Conservation (phyloP, 1,140 invertebrate genomes). For the Plectrocnemia conspersa region DNA sequence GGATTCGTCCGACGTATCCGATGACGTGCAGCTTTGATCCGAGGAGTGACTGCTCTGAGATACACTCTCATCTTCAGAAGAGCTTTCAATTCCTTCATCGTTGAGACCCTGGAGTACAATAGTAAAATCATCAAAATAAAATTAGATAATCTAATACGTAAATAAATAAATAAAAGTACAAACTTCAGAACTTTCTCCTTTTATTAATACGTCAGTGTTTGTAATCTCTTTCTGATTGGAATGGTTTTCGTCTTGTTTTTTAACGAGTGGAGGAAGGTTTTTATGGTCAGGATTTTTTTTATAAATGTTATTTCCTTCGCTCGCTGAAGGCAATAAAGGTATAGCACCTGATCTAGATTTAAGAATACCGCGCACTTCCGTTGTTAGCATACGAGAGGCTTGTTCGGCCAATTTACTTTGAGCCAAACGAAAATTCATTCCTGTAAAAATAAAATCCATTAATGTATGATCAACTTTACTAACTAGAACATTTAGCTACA, state of each 20-base stretch:
- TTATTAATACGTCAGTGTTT: slow-evolving; percentile 36
- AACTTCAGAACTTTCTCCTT: slow-evolving; percentile 51
- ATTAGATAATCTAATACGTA: not conserved
- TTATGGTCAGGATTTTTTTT: slow-evolving; percentile 2
- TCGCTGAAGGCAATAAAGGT: slow-evolving; percentile 40
- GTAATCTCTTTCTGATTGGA: slow-evolving; percentile 1
- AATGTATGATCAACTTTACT: not conserved
- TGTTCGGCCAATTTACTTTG: slow-evolving; percentile 40
- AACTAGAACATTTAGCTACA: too few species aligned
- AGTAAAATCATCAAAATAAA: not conserved
- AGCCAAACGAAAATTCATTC: slow-evolving; percentile 28
- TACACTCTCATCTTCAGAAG: slow-evolving; percentile 48
- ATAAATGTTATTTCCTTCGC: slow-evolving; percentile 37
- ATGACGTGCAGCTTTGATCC: slow-evolving; percentile 49
- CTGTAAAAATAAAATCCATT: slow-evolving; percentile 5
- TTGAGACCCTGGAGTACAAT: slow-evolving; percentile 43
- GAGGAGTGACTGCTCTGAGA: slow-evolving; percentile 46
- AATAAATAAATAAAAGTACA: slow-evolving; percentile 7
- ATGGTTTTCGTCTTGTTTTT: slow-evolving; percentile 13
- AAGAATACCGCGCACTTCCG: slow-evolving; percentile 51
- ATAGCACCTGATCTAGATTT: slow-evolving; percentile 51
- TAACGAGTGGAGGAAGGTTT: slow-evolving; percentile 9
- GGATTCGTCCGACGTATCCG: slow-evolving; percentile 44
- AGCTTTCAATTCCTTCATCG: slow-evolving; percentile 51
- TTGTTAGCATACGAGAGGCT: slow-evolving; percentile 49